These are phyloP conservation scores for Calycopis cecrops DNA, from an alignment of 1,140 invertebrate genomes.

Conservation along the genomic window DNA sequence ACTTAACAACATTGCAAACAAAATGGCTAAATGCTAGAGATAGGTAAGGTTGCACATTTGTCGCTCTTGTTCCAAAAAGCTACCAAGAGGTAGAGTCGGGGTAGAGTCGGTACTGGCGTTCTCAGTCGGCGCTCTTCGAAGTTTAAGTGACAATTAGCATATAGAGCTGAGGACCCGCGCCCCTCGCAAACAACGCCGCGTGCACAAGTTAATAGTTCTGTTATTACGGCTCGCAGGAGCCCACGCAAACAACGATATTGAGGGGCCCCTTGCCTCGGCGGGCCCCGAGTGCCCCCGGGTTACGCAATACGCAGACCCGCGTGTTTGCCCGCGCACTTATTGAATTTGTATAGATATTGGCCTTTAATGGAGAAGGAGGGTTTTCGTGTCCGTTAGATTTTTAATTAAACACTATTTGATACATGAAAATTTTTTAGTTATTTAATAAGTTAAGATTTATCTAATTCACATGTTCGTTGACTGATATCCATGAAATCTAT, in stretches of 20 bases:
- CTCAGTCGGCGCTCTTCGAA: too few relatives aligned
- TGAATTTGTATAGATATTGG: conserved; percentile 40
- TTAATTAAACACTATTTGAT: not conserved
- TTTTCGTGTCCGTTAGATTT: not conserved
- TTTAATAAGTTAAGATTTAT: too few relatives aligned
- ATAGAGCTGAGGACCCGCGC: not conserved
- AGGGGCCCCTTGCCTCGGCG: not conserved
- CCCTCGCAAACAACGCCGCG: conserved; percentile 30
- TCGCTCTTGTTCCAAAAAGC: too few relatives aligned
- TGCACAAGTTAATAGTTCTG: conserved; percentile 41
- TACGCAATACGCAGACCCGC: conserved; percentile 16
- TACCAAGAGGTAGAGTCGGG: too few relatives aligned
- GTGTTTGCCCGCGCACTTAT: conserved; percentile 34
- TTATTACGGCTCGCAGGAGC: conserved; percentile 30
- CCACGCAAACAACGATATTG: conserved; percentile 19
- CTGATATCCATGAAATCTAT: too few relatives aligned
- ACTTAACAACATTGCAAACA: too few relatives aligned
- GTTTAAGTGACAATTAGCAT: too few relatives aligned
- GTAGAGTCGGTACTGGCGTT: too few relatives aligned
- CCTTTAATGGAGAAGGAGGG: conserved; percentile 20
- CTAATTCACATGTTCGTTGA: too few relatives aligned
- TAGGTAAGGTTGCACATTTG: too few relatives aligned
- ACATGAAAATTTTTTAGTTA: too few relatives aligned
- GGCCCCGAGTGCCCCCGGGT: conserved; percentile 1
- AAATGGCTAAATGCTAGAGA: too few relatives aligned